Base-by-base conservation (phyloP, 1,140 invertebrate species). In the Drosophila tsacasi region DNA sequence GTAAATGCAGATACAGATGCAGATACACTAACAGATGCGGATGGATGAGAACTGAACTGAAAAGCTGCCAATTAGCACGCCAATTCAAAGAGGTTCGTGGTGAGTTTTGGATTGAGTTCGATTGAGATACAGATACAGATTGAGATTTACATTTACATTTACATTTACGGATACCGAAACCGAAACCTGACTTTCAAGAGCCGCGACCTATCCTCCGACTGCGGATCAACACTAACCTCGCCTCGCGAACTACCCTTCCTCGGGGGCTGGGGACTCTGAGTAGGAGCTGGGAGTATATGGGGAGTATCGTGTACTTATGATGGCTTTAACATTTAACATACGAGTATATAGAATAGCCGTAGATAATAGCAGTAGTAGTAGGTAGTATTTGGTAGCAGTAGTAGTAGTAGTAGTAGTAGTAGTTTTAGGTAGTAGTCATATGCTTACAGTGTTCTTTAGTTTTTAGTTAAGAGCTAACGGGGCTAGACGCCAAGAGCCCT, bases 1-100 rank as follows among this genome's bases (percentile, higher is more conserved):
- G 69, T 67, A 32, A 40, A 72, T 61, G 71, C 55, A 52, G 35
- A 27, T 72, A 37, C 65, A 42, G 42, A 46, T 57, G 17, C 37
- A 65, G 37, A 59, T 66, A 35, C 47, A 46, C 37, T 40, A 49
- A 39, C 46, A 42, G 49, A 72, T 86, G 83, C 73, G 60, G 60
- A 73, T 83, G 52, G 81, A 86, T 68, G 76, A 78, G 47, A 79
- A 62, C 66, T 80, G 21, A 83, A 83, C 50, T 73, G 40, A 73
- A 81, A 55, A 71, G 54, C 77, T 84, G 84, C 84, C 84, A 87
- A 87, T 87, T 84, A 68, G 61, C 50, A 74, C 81, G 84, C 84
- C 84, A 87, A 89, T 89, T 75, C 39, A 42, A 73, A 27, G 27
- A 61, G 58, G 40, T 57, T 63, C n/a, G 63, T 66, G 39, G 39